Evolutionary conservation across 2,113 vertebrate species (phyloP).

Genomic region (Xerus inauris): DNA sequence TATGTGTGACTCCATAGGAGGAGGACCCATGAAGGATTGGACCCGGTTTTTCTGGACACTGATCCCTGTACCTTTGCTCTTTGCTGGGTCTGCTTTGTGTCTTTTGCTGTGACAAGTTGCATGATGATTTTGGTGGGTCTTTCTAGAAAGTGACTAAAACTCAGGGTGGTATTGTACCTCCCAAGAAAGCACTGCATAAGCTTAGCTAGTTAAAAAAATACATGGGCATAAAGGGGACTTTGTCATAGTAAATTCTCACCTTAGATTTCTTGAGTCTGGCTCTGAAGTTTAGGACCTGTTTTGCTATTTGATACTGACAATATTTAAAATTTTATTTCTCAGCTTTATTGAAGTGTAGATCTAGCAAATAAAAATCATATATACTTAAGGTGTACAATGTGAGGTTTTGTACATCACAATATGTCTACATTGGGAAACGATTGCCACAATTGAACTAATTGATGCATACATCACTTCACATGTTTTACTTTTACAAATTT

Average conservation of each 20-base stretch:
- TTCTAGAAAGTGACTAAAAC: neutral
- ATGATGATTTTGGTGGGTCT: neutral
- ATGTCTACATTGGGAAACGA: neutral
- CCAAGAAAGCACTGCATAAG: neutral
- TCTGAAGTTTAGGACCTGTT: neutral
- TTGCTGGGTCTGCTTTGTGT: neutral
- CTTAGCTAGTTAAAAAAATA: neutral
- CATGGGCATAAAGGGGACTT: neutral
- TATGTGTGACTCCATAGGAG: neutral
- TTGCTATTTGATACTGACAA: neutral
- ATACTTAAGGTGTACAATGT: neutral
- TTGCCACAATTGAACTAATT: neutral
- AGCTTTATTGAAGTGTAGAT: neutral
- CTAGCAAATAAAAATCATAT: neutral
- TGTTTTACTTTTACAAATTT: neutral
- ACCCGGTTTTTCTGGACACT: neutral
- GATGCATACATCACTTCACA: neutral
- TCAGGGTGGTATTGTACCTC: neutral
- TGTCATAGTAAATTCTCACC: neutral
- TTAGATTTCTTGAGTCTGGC: neutral
- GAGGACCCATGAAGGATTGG: neutral
- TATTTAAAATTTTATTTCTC: neutral
- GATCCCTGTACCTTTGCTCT: neutral
- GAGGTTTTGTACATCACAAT: neutral
- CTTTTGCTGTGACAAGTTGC: neutral